Evolutionary conservation across 2,113 vertebrate species (phyloP).

Genomic region (Clarias macrocephalus): DNA sequence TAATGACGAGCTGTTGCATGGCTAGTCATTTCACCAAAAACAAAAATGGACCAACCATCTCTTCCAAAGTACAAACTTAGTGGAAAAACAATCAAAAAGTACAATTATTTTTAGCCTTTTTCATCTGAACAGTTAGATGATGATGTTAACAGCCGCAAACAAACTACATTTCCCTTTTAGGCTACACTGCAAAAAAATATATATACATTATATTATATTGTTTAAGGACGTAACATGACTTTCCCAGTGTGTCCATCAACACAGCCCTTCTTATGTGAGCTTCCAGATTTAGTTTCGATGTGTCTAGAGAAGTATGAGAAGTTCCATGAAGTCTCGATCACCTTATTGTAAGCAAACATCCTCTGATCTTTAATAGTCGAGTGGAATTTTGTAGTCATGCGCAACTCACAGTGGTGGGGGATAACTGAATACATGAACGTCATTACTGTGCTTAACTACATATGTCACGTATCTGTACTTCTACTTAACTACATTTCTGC

Average conservation of each 20-base stretch:
- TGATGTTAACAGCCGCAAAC: neutral
- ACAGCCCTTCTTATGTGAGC: neutral
- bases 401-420: too few relatives aligned
- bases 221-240: neutral
- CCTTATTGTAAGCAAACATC: neutral
- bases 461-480: too few relatives aligned
- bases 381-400: neutral
- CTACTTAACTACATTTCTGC: too few relatives aligned
- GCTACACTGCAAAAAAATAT: neutral
- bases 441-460: too few relatives aligned
- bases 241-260: too few relatives aligned
- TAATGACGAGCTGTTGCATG: neutral
- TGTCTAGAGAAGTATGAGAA: neutral
- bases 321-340: neutral
- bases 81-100: neutral
- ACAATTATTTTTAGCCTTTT: neutral
- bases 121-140: neutral
- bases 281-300: neutral
- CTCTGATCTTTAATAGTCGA: too few relatives aligned
- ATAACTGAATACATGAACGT: too few relatives aligned
- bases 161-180: neutral
- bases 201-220: neutral
- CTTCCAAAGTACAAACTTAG: neutral
- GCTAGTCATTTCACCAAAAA: neutral
- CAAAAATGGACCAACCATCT: neutral